Base-by-base conservation (phyloP, 2,888 invertebrate species). In the Adelphocoris suturalis region DNA sequence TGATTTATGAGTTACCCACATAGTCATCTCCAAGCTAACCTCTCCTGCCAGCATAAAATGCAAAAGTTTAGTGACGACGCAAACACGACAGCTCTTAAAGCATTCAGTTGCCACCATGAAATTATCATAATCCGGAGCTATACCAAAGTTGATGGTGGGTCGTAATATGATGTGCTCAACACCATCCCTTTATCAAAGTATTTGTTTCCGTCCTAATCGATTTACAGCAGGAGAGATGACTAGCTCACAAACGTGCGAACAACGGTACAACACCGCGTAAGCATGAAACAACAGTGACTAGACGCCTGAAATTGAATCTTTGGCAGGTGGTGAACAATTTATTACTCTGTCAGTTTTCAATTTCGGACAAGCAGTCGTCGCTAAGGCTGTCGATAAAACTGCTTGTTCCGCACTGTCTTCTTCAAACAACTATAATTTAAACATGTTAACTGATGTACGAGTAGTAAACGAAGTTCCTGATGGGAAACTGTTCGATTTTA, bases 141-240 rank as follows among this genome's bases (percentile, higher is more conserved):
- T 23, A 68, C 27, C 27, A 23, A 23, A 68, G 23, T 61, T 23
- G 68, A 2, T 12, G 68, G 68, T 13, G n/a, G 23, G 23, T 68
- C 68, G 19, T 68, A 68, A 27, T 68, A 68, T 68, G 68, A 23
- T 27, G 68, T 23, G 61, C n/a, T 61, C 9, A 61, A 61, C 16
- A 19, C 61, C 9, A n/a, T 61, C n/a, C n/a, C 3, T 19, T 7
- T 19, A 68, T 68, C 23, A 23, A 68, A 68, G 68, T 19, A 12
- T 23, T 68, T 27, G 68, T 27, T 68, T 68, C 68, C 68, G 0
- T 68, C 27, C 68, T 68, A 68, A 68, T 68, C 68, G 68, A 68
- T 68, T 68, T 68, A 23, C 68, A 68, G 68, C 68, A 68, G 23
- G 68, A 68, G 68, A 27, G 68, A 68, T 68, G 68, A 68, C 68